Evolutionary conservation across 2,888 invertebrate species (phyloP), one percentile per base, ranked within the genome.

Genomic region (Drosophila kanekoi): DNA sequence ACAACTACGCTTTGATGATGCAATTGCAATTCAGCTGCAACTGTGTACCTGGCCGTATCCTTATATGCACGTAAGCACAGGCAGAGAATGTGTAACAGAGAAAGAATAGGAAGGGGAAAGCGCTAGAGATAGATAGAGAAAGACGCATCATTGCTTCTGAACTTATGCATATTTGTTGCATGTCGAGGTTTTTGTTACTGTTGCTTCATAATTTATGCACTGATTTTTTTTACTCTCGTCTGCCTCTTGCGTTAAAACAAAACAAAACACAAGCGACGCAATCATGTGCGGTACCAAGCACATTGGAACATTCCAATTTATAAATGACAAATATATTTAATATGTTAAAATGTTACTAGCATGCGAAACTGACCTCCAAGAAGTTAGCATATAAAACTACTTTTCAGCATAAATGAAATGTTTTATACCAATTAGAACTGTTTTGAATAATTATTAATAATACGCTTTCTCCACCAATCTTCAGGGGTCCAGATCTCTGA

Each of bases 101-200:
- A 41, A 6, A 35, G 8, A 11, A 32, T 6, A 5, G 18, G n/a
- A 37, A 11, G 18, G 41, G 43, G 11, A 38, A 28, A 6, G 28
- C 8, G n/a, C n/a, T 23, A 33, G 3, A 16, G 32, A 40, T 13
- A 35, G 23, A 8, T 28, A 37, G 10, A 38, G 5, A 40, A 23
- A 33, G 23, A 41, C 6, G 9, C 20, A 45, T 49, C 59, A 64
- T 47, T 61, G 44, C 44, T 59, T 59, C 41, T 20, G 51, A 67
- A 62, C 53, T 72, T 68, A 70, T 86, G 79, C 79, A 80, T 86
- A 79, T 89, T 82, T 68, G 79, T 75, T 74, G 81, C 81, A 47
- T 60, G 48, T 64, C 49, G 44, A 60, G 33, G 44, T 35, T 77
- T 74, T 59, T 57, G 57, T 52, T 61, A 33, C 73, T 40, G 47